phyloP scores from a whole-genome alignment of 2,113 vertebrate species.

The Callionymus lyra region DNA sequence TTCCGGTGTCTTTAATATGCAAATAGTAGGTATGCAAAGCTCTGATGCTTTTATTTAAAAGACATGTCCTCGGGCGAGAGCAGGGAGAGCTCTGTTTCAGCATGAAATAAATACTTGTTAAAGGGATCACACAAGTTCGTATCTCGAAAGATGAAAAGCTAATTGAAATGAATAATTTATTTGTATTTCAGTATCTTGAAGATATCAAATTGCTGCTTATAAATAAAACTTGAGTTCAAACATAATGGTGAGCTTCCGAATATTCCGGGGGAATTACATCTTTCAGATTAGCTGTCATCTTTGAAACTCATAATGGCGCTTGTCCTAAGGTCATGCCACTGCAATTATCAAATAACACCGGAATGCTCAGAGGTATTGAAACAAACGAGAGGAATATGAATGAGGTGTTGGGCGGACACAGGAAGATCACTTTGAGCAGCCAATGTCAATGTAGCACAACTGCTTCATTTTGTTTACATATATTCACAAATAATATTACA shows the following conservation, averaged over 20 bases:
- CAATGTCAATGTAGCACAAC: no score
- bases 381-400: slow-evolving; percentile 39
- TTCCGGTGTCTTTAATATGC: slow-evolving; percentile 81
- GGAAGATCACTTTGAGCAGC: no score
- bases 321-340: slow-evolving; percentile 63
- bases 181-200: slow-evolving; percentile 65
- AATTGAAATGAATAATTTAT: slow-evolving; percentile 74
- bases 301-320: slow-evolving; percentile 55
- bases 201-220: slow-evolving; percentile 61
- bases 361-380: slow-evolving; percentile 57
- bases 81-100: slow-evolving; percentile 78
- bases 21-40: slow-evolving; percentile 87
- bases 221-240: slow-evolving; percentile 64
- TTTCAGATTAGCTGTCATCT: slow-evolving; percentile 40
- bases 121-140: slow-evolving; percentile 82
- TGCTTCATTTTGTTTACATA: no score
- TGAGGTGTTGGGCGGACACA: slow-evolving; percentile 2
- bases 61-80: slow-evolving; percentile 82
- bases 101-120: slow-evolving; percentile 94
- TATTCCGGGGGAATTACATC: slow-evolving; percentile 61
- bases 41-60: slow-evolving; percentile 89
- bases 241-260: slow-evolving; percentile 32
- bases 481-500: no score
- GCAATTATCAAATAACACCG: slow-evolving; percentile 59
- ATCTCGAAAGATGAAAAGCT: slow-evolving; percentile 86